These are phyloP conservation scores for Emydoidea blandingii DNA, from an alignment of 2,797 vertebrate species.

Conservation along the genomic window DNA sequence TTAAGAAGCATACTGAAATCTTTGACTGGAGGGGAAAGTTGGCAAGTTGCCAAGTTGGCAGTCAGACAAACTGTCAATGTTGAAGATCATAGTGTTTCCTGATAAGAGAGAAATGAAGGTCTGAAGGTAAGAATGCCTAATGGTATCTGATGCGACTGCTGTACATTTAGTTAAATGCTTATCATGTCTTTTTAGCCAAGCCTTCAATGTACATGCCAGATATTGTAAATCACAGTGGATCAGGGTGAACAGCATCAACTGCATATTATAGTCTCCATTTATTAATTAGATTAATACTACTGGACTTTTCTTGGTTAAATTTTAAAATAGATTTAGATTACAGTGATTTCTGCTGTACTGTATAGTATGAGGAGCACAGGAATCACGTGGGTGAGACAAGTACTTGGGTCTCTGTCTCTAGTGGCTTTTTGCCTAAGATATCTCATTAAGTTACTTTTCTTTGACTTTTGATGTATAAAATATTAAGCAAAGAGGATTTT, in stretches of 20 bases:
- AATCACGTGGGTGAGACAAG: neutral
- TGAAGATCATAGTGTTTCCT: slow-evolving; percentile 16
- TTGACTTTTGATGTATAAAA: neutral
- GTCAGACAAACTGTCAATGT: slow-evolving; percentile 6
- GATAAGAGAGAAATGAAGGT: neutral
- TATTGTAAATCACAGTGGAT: neutral
- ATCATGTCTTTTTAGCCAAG: slow-evolving; percentile 26
- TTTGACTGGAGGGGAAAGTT: neutral
- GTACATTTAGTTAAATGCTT: slow-evolving; percentile 30
- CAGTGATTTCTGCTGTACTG: neutral
- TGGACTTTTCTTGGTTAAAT: slow-evolving; percentile 6
- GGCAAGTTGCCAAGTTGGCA: slow-evolving; percentile 13
- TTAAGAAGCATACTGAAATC: neutral
- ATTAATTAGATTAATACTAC: neutral
- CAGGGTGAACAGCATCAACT: neutral
- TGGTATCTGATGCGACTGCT: neutral
- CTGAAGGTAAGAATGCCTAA: neutral
- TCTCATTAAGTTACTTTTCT: neutral
- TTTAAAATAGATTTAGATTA: slow-evolving; percentile 2
- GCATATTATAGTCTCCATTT: neutral
- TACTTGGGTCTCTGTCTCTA: neutral
- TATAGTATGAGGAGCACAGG: neutral
- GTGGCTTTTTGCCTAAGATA: neutral
- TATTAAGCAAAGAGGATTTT: neutral
- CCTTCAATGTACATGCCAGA: slow-evolving; percentile 29